Evolutionary conservation across 2,113 vertebrate genomes (phyloP).

Genomic region (Murina feae): DNA sequence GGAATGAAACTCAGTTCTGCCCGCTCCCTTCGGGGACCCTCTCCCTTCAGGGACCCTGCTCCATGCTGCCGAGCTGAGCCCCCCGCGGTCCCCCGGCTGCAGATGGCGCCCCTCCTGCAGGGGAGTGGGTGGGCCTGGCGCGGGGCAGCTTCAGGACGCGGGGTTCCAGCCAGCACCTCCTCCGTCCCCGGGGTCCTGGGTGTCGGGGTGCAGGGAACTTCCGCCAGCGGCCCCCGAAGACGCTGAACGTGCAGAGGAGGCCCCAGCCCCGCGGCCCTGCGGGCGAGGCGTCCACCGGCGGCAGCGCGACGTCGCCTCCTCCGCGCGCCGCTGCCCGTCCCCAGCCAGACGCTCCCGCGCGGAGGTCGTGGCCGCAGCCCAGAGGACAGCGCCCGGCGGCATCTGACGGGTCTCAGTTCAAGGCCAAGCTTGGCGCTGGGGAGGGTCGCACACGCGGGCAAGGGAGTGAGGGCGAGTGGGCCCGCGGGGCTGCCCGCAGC

Average conservation of each 20-base stretch:
- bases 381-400: neutral
- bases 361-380: too few species aligned
- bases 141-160: neutral
- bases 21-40: neutral
- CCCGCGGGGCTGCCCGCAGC: too few species aligned
- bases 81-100: too few species aligned
- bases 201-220: neutral
- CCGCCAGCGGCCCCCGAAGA: neutral
- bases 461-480: neutral
- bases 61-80: too few species aligned
- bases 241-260: rapidly evolving
- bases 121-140: neutral
- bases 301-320: too few species aligned
- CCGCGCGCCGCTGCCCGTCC: too few species aligned
- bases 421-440: rapidly evolving
- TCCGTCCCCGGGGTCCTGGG: neutral
- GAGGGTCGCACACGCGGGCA: rapidly evolving
- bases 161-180: neutral
- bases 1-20: neutral
- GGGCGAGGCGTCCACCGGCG: rapidly evolving
- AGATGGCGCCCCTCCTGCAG: too few species aligned
- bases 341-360: neutral
- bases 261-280: rapidly evolving
- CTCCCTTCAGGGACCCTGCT: rapidly evolving
- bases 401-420: neutral